Percentiles rank a stretch among this genome's conserved stretches.
Evolutionary conservation across 2,797 vertebrate genomes (phyloP).

Genomic region (Apodemus agrarius): DNA sequence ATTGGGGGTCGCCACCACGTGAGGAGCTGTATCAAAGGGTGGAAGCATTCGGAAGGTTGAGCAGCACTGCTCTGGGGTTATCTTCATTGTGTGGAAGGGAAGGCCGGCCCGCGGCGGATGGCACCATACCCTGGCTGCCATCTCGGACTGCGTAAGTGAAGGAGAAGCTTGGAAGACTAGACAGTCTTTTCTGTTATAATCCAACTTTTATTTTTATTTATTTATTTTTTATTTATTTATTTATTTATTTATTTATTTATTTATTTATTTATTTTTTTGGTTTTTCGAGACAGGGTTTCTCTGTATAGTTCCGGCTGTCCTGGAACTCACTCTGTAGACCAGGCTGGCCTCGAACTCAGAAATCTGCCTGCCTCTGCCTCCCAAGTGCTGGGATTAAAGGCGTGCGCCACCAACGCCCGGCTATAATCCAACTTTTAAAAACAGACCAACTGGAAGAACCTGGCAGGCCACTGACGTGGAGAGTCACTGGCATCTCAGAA

Average conservation of each 20-base stretch:
- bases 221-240: no score
- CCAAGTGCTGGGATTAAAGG: no score
- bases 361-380: no score
- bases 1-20: neutral
- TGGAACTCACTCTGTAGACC: no score
- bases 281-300: no score
- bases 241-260: no score
- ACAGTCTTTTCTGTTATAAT: neutral
- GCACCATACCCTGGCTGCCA: neutral
- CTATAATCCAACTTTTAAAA: neutral
- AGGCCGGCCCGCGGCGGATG: neutral
- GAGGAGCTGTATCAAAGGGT: neutral
- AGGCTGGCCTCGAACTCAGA: no score
- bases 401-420: no score
- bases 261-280: no score
- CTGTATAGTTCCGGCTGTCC: no score
- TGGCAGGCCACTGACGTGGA: neutral
- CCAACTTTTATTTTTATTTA: neutral
- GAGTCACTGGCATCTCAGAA: neutral
- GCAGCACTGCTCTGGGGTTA: neutral
- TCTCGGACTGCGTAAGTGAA: neutral
- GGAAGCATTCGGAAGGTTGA: neutral
- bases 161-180: neutral
- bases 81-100: neutral
- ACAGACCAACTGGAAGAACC: neutral